Base-by-base conservation (phyloP, 2,113 vertebrate species). In the Conger conger region DNA sequence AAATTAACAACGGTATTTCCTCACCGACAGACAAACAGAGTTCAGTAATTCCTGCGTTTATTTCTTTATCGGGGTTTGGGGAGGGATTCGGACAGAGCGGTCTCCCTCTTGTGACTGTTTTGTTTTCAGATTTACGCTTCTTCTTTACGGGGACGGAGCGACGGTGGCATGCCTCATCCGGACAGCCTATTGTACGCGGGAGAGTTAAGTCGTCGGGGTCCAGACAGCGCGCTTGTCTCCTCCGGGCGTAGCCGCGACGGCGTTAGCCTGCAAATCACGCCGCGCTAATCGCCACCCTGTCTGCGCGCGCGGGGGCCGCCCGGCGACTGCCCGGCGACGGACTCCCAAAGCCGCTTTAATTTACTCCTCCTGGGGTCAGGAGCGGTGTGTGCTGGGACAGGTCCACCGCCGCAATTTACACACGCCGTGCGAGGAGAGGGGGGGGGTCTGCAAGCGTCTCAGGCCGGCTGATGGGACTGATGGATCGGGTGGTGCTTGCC, bases 161-260 rank as follows among this genome's bases (percentile, higher is more conserved):
- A 91, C 89, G 87, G 84, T 81, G 54, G 84, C 86, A 92, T 93
- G 85, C 84, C 87, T 92, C 91, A 92, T 88, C 86, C 76, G 89
- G 91, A 91, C 91, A 91, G 89, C 83, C 38, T 84, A 92, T 83
- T 30, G 90, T 88, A 87, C 89, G 86, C 90, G 8, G 76, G 92
- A 91, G 91, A 88, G 84, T 90, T 90, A 84, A 91, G 90, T 92
- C 88, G 91, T 92, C 91, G 91, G 91, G 90, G 92, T 92, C 89
- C 89, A 90, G 89, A 92, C 89, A 89, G 87, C 87, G 88, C 83
- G 84, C 83, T 83, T 84, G 89, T 88, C 89, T 85, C 85, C 11
- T 83, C 17, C 4, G 27, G 27, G 27, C 17, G 27, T 57, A 17
- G 27, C 40, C 40, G 60, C 79, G 35, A 18, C 13, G 42, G 40